Percentiles rank a stretch among this genome's conserved stretches.
Evolutionary conservation across 2,797 vertebrate genomes (phyloP).

Genomic region (Chelidonichthys spinosus): DNA sequence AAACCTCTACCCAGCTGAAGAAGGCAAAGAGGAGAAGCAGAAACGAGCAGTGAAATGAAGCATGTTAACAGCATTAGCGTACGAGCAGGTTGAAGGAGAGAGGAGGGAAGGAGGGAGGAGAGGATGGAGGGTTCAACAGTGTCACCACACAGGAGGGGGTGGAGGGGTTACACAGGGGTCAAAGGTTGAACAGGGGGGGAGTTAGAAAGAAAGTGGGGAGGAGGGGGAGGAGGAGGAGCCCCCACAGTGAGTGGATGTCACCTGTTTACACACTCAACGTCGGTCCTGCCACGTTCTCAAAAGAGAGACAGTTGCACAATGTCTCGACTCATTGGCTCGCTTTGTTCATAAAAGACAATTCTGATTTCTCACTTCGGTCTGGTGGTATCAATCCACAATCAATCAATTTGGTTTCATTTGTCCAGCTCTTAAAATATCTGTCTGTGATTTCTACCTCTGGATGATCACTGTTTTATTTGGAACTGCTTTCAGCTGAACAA

Average conservation of each 20-base stretch:
- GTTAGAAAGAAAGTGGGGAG: conserved; percentile 8
- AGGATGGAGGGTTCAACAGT: conserved; percentile 17
- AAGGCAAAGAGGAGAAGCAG: conserved; percentile 40
- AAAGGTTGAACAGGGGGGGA: conserved; percentile 63
- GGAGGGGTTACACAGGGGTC: conserved; percentile 58
- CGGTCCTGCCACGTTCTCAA: conserved; percentile 34
- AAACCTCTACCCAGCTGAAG: conserved; percentile 6
- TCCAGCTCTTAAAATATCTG: neutral
- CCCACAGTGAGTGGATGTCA: conserved; percentile 69
- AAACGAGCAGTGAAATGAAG: conserved; percentile 69
- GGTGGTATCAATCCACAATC: neutral
- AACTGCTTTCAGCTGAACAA: neutral
- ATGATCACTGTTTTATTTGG: neutral
- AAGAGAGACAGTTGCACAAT: conserved; percentile 53
- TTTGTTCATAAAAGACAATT: neutral
- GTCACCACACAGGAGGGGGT: neutral
- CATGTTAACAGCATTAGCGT: conserved; percentile 73
- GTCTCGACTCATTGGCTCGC: conserved; percentile 3
- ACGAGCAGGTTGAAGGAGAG: conserved; percentile 45
- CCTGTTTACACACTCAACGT: conserved; percentile 74
- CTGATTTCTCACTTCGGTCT: neutral
- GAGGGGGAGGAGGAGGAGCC: conserved; percentile 32
- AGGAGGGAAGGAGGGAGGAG: conserved; percentile 32
- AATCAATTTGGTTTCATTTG: neutral
- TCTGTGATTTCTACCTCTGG: neutral